Conservation (phyloP, 2,797 vertebrate genomes). For the Arrhamphus sclerolepis region DNA sequence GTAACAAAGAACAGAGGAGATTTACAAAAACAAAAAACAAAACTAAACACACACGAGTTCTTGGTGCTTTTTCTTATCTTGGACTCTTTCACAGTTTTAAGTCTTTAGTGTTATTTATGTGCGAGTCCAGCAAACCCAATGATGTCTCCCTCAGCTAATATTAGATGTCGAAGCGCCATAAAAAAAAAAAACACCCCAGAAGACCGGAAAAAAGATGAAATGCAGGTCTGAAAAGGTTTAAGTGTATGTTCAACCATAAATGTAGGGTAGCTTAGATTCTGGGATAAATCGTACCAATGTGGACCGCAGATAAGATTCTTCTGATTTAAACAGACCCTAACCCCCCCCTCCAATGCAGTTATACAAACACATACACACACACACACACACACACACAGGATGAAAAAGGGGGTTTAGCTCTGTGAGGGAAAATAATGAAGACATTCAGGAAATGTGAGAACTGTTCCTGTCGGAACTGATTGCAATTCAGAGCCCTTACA, state of each 20-base stretch:
- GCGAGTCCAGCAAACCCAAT: constrained; percentile 32
- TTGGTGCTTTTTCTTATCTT: constrained; percentile 37
- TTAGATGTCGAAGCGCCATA: neutral
- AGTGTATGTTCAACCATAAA: constrained; percentile 8
- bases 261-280: constrained; percentile 62
- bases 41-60: constrained; percentile 2
- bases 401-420: constrained; percentile 19
- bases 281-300: constrained; percentile 64
- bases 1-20: constrained; percentile 38
- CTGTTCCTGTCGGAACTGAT: constrained; percentile 65
- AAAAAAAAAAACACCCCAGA: constrained; percentile 20
- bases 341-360: constrained; percentile 25
- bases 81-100: constrained; percentile 73
- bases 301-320: constrained; percentile 34
- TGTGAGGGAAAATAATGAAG: constrained; percentile 48
- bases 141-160: constrained; percentile 8
- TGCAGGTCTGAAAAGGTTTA: constrained; percentile 23
- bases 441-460: constrained; percentile 61
- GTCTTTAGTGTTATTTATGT: constrained; percentile 61
- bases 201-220: constrained; percentile 31
- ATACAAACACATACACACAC: constrained; percentile 35
- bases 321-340: constrained; percentile 24
- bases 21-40: constrained; percentile 22
- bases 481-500: constrained; percentile 73
- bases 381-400: constrained; percentile 23